Conservation (phyloP, 2,113 vertebrate species). For the Sigmodon hispidus region DNA sequence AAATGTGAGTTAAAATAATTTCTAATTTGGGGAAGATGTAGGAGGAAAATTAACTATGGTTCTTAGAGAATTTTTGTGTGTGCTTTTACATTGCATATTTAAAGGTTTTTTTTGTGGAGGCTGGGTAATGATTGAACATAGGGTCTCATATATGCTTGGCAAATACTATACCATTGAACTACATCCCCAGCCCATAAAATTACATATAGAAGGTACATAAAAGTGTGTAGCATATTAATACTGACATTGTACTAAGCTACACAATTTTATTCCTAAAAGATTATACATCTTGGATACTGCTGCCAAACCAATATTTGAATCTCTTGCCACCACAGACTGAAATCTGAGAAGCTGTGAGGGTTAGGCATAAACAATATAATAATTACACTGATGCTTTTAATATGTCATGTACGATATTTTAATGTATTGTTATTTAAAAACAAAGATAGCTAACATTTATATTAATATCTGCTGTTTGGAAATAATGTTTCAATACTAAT, state of each 20-base stretch:
- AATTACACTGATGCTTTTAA: slow-evolving; percentile 1
- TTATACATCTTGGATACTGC: slow-evolving; percentile 19
- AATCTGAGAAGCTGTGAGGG: background rate
- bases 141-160: background rate
- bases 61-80: too few species aligned
- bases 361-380: background rate
- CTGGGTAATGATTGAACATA: background rate
- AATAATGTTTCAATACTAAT: slow-evolving; percentile 39
- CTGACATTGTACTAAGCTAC: background rate
- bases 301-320: background rate
- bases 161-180: background rate
- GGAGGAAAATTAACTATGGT: too few species aligned
- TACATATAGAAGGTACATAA: slow-evolving; percentile 11
- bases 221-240: background rate
- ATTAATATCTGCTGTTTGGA: slow-evolving; percentile 18
- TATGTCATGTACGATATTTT: background rate
- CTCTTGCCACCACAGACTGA: background rate
- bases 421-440: slow-evolving; percentile 50
- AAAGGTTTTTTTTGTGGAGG: too few species aligned
- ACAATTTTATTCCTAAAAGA: slow-evolving; percentile 17
- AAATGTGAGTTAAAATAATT: too few species aligned
- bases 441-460: slow-evolving; percentile 46
- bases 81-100: background rate
- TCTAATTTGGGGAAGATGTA: too few species aligned
- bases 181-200: background rate